Conservation (phyloP, 2,888 invertebrate species). For the Pimpla rufipes region DNA sequence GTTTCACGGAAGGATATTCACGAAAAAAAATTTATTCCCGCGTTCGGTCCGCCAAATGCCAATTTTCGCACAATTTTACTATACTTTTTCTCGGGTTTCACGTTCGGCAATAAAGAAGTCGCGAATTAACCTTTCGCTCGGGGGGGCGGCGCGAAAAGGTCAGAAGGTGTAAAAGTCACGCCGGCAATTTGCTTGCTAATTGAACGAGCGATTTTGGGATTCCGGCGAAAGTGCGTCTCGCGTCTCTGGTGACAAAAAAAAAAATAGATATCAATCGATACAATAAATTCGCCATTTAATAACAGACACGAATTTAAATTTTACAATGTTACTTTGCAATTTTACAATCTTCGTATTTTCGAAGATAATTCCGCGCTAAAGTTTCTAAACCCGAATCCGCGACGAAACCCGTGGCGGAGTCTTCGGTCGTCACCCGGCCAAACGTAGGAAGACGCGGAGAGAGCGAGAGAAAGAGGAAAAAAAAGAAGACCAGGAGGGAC, state of each 20-base stretch:
- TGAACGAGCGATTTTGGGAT: not conserved
- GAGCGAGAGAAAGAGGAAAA: not conserved
- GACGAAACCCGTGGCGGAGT: too few relatives aligned
- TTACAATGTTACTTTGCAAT: too few relatives aligned
- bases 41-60: not conserved
- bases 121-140: constrained; percentile 19
- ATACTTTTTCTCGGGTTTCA: not conserved
- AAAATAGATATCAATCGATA: too few relatives aligned
- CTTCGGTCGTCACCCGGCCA: constrained; percentile 29
- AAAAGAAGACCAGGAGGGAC: constrained; percentile 38
- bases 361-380: not conserved
- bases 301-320: too few relatives aligned
- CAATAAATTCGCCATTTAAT: too few relatives aligned
- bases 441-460: constrained; percentile 6
- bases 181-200: constrained; percentile 27
- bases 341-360: not conserved
- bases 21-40: not conserved
- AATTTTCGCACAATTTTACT: not conserved
- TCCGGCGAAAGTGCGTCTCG: not conserved
- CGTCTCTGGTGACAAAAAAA: too few relatives aligned
- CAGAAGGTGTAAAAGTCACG: constrained; percentile 13
- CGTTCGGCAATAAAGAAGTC: constrained; percentile 9
- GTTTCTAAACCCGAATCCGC: too few relatives aligned
- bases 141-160: constrained; percentile 14
- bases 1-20: not conserved